Percentiles rank a stretch among this genome's conserved stretches.
phyloP scores from a whole-genome alignment of 2,797 vertebrate species.

The Glossophaga mutica region DNA sequence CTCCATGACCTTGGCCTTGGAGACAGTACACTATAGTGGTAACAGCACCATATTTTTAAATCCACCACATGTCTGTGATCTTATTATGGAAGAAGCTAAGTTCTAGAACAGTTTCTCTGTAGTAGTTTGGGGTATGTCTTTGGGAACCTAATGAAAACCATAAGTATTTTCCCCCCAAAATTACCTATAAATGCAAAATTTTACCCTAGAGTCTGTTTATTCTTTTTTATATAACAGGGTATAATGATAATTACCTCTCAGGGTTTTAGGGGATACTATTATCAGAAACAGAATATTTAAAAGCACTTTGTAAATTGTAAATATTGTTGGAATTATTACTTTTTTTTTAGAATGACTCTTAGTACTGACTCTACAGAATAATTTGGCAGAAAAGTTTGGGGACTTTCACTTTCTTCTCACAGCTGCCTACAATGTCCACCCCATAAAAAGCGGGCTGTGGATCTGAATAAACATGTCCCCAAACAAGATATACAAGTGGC shows the following conservation, averaged over 20 bases:
- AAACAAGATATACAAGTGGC: background rate
- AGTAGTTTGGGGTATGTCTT: background rate
- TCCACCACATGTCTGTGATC: background rate
- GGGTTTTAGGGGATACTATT: background rate
- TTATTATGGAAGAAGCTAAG: background rate
- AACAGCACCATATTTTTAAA: background rate
- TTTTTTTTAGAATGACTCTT: background rate
- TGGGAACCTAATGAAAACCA: slow-evolving; percentile 24
- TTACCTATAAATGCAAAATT: slow-evolving; percentile 14
- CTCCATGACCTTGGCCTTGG: background rate
- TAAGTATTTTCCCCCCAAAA: slow-evolving; percentile 1
- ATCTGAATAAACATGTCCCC: background rate
- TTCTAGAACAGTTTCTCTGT: background rate
- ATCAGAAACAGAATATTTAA: slow-evolving; percentile 25
- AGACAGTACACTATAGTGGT: background rate
- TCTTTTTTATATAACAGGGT: slow-evolving; percentile 4
- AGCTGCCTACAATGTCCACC: background rate
- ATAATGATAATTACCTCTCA: background rate
- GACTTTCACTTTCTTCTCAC: background rate
- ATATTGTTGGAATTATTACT: background rate
- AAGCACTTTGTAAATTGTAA: slow-evolving; percentile 15
- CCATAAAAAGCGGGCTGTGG: background rate
- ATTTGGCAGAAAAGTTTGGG: background rate
- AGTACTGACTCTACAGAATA: background rate
- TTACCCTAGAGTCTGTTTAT: background rate